Evolutionary conservation across 2,888 invertebrate species (phyloP).

Genomic region (Helicoverpa assulta): DNA sequence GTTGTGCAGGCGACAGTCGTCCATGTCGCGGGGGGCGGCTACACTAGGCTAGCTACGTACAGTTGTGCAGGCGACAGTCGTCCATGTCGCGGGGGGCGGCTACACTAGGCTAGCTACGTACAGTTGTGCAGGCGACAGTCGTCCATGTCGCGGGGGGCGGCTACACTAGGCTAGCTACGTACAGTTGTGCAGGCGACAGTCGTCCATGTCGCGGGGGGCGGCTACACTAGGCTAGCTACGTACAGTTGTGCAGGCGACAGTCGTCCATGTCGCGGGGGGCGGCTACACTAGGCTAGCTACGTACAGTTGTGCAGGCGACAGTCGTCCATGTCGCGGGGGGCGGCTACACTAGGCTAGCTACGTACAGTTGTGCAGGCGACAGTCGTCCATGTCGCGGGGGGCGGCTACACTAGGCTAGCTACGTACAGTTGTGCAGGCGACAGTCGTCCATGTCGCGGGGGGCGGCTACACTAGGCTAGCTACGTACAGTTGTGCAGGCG

Average conservation of each 20-base stretch:
- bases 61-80: constrained; percentile 13
- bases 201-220: no score
- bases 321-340: constrained; percentile 62
- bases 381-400: constrained; percentile 6
- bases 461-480: no score
- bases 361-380: no score
- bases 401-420: no score
- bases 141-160: no score
- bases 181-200: no score
- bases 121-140: no score
- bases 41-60: constrained; percentile 13
- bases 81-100: background rate
- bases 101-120: no score
- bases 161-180: no score
- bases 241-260: constrained; percentile 72
- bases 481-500: no score
- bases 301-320: constrained; percentile 65
- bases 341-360: constrained; percentile 11
- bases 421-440: no score
- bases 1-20: constrained; percentile 58
- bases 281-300: background rate
- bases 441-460: no score
- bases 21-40: background rate
- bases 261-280: constrained; percentile 66
- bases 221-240: constrained; percentile 46